Percentiles rank a stretch among this genome's conserved stretches.
These are phyloP conservation scores for Hydraecia micacea DNA, from an alignment of 2,888 invertebrate genomes.

Conservation along the genomic window DNA sequence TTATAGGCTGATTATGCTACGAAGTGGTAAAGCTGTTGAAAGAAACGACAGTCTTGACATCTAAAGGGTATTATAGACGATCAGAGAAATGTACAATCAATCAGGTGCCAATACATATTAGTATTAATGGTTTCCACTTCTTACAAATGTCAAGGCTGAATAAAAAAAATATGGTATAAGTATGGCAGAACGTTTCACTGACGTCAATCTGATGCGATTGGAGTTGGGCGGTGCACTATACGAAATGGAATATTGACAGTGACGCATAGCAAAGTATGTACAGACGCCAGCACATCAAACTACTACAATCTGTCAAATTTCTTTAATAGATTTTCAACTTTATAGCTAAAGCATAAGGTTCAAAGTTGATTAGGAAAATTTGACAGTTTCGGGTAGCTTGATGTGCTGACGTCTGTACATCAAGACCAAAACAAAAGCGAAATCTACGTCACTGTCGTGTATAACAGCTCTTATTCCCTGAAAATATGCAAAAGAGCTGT, in stretches of 20 bases:
- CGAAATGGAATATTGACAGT: not conserved
- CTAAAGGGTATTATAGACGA: not conserved
- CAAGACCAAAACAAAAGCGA: not conserved
- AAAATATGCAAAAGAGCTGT: constrained; percentile 26
- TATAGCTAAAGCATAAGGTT: too few relatives aligned
- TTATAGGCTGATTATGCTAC: not conserved
- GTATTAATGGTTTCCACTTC: constrained; percentile 5
- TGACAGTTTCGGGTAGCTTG: too few relatives aligned
- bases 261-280: not conserved
- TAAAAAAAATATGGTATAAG: not conserved
- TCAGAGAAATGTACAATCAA: not conserved
- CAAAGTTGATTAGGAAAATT: too few relatives aligned
- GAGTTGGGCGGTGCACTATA: constrained; percentile 12
- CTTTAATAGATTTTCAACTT: too few relatives aligned
- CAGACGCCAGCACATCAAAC: too few relatives aligned
- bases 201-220: constrained; percentile 16
- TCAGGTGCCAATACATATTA: not conserved
- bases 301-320: too few relatives aligned
- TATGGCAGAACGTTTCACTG: constrained; percentile 1
- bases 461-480: not conserved
- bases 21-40: not conserved
- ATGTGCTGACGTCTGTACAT: too few relatives aligned
- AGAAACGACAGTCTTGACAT: not conserved
- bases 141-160: constrained; percentile 11
- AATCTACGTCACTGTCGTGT: constrained; percentile 17